phyloP scores from a whole-genome alignment of 2,797 vertebrate genomes.

The Anguilla anguilla region DNA sequence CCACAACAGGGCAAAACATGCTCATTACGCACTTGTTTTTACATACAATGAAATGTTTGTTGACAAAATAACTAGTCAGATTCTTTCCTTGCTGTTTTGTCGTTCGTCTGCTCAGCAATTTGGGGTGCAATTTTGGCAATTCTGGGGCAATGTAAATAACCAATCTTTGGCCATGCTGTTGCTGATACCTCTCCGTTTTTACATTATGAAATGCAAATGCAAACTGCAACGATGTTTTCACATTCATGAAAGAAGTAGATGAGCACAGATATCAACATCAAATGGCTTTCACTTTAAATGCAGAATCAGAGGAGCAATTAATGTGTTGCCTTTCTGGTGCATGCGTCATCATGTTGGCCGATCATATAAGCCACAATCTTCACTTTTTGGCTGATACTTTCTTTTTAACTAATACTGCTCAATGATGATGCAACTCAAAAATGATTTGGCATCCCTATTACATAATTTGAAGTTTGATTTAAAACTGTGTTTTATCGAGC shows the following conservation, averaged over 20 bases:
- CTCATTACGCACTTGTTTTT: neutral
- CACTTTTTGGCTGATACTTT: neutral
- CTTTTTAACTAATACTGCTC: neutral
- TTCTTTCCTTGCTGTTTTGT: neutral
- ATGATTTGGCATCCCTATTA: neutral
- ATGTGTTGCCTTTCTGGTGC: neutral
- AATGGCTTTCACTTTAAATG: too few species aligned
- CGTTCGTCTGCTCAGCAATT: neutral
- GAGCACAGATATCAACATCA: too few species aligned
- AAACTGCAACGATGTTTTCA: too few species aligned
- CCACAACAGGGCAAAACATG: neutral
- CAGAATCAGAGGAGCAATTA: too few species aligned
- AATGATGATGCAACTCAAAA: neutral
- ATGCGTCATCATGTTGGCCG: neutral
- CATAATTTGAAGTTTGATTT: slow-evolving; percentile 4
- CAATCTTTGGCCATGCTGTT: too few species aligned
- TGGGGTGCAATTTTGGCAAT: too few species aligned
- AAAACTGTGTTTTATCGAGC: neutral
- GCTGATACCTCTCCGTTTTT: too few species aligned
- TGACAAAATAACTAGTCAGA: neutral
- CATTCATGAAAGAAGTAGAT: too few species aligned
- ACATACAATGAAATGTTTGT: neutral
- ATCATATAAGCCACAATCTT: neutral
- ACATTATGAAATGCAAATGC: too few species aligned
- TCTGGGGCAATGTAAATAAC: too few species aligned